Evolutionary conservation across 2,888 invertebrate species (phyloP).

Genomic region (Mamestra brassicae): DNA sequence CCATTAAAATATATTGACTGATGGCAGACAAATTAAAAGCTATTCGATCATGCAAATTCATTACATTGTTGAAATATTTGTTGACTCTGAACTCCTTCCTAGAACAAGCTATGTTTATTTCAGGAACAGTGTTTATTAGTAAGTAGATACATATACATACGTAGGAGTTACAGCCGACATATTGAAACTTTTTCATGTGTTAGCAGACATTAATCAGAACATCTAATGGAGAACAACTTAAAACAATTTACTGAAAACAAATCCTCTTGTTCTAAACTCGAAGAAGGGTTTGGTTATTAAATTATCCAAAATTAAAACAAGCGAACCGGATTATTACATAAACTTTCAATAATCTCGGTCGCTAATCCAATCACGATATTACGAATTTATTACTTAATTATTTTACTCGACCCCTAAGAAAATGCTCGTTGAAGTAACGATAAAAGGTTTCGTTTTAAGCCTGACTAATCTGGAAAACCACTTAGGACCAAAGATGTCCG

Average conservation of each 20-base stretch:
- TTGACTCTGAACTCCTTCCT: too few relatives aligned
- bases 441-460: slow-evolving; percentile 10
- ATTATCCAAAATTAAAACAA: slow-evolving; percentile 9
- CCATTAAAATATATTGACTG: too few relatives aligned
- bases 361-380: slow-evolving; percentile 15
- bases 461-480: slow-evolving; percentile 9
- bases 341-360: slow-evolving; percentile 8
- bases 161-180: background rate
- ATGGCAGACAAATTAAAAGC: too few relatives aligned
- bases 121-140: too few relatives aligned
- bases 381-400: slow-evolving; percentile 8
- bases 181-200: background rate
- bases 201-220: background rate
- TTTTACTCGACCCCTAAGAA: background rate
- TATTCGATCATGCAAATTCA: too few relatives aligned
- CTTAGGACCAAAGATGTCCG: slow-evolving; percentile 8
- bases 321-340: slow-evolving; percentile 1
- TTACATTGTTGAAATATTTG: too few relatives aligned
- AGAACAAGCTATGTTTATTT: too few relatives aligned
- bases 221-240: background rate
- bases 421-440: background rate
- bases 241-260: background rate
- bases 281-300: slow-evolving; percentile 1
- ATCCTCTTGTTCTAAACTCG: slow-evolving; percentile 4
- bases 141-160: too few relatives aligned